Percentiles rank a stretch among this genome's conserved stretches.
Evolutionary conservation across 2,888 invertebrate species (phyloP).

Genomic region (Pristionchus mayeri): DNA sequence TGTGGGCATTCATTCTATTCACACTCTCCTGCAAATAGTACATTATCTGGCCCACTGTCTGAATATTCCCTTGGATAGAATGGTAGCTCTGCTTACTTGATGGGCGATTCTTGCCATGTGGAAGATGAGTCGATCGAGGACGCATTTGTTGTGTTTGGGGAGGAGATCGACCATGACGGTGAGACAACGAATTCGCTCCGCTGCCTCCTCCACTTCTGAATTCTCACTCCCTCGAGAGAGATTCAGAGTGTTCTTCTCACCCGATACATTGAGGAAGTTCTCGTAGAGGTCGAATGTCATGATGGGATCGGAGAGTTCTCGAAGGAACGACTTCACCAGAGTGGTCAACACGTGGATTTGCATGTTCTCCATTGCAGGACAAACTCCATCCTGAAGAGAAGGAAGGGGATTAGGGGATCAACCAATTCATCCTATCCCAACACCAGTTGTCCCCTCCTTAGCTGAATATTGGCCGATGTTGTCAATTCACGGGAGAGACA

Average conservation of each 20-base stretch:
- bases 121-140: slow-evolving; percentile 92
- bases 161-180: slow-evolving; percentile 90
- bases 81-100: slow-evolving; percentile 55
- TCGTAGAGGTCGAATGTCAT: slow-evolving; percentile 94
- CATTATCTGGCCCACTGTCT: no score
- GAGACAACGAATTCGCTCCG: slow-evolving; percentile 87
- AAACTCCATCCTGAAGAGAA: slow-evolving; percentile 81
- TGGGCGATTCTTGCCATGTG: slow-evolving; percentile 84
- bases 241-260: slow-evolving; percentile 69
- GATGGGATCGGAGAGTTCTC: slow-evolving; percentile 93
- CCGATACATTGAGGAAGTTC: slow-evolving; percentile 90
- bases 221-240: slow-evolving; percentile 1
- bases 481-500: slow-evolving; percentile 40
- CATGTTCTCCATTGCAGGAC: slow-evolving; percentile 84
- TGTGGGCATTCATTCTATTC: slow-evolving; percentile 92
- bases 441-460: no score
- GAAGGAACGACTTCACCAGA: slow-evolving; percentile 88
- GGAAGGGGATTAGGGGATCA: no score
- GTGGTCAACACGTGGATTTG: slow-evolving; percentile 92
- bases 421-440: no score
- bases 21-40: slow-evolving; percentile 84
- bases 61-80: neutral
- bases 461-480: no score
- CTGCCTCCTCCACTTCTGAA: slow-evolving; percentile 85
- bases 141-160: slow-evolving; percentile 87